Conservation (phyloP, 1,140 invertebrate species). For the Pomphorhynchus laevis region DNA sequence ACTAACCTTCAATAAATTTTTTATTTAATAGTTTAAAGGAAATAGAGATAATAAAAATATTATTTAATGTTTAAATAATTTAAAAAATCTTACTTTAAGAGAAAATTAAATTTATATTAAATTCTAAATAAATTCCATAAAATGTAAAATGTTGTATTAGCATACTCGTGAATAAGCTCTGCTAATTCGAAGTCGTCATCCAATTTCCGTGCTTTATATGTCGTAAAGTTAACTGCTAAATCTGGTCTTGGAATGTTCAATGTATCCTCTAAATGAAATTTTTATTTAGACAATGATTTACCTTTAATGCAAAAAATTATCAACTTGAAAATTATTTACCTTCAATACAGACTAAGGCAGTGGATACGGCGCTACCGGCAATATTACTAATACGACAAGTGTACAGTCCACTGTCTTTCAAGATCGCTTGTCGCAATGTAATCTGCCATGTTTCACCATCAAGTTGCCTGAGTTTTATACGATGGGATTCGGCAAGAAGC, state of each 20-base stretch:
- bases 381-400: constrained; percentile 55
- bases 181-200: constrained; percentile 17
- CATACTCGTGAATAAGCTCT: constrained; percentile 15
- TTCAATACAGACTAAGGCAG: constrained; percentile 54
- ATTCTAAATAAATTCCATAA: no score
- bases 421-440: constrained; percentile 42
- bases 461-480: constrained; percentile 12
- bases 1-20: no score
- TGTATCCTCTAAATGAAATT: constrained; percentile 4
- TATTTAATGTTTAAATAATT: no score
- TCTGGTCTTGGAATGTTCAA: constrained; percentile 7
- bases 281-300: constrained; percentile 10
- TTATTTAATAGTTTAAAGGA: no score
- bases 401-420: constrained; percentile 61
- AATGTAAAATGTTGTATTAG: not conserved
- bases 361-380: constrained; percentile 49
- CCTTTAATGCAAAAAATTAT: constrained; percentile 7
- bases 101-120: no score
- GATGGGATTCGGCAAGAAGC: constrained; percentile 14
- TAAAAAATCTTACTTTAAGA: no score
- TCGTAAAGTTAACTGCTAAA: not conserved
- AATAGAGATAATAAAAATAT: no score
- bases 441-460: constrained; percentile 46
- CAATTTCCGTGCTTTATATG: constrained; percentile 12
- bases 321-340: no score